Conservation (phyloP, 2,113 vertebrate genomes). For the Chaetodon auriga region DNA sequence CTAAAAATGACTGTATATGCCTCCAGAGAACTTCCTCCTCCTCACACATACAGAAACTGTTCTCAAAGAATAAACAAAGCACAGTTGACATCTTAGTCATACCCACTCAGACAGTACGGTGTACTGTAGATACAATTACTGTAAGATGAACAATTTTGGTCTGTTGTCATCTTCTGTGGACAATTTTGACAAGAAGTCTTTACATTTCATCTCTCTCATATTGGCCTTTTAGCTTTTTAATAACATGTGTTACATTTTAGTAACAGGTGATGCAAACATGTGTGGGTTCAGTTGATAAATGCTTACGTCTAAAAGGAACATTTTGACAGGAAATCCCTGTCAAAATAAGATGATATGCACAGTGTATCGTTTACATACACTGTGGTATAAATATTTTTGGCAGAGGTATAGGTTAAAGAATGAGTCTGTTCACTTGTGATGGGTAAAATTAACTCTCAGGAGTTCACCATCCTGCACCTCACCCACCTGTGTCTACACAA, state of each 20-base stretch:
- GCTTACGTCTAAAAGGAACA: neutral
- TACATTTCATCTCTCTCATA: neutral
- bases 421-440: slow-evolving; percentile 17
- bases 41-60: slow-evolving; percentile 45
- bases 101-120: slow-evolving; percentile 4
- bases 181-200: neutral
- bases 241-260: no score
- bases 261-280: neutral
- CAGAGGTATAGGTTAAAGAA: neutral
- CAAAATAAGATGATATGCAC: neutral
- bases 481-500: slow-evolving; percentile 6
- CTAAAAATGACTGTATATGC: slow-evolving; percentile 13
- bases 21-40: slow-evolving; percentile 21
- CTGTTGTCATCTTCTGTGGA: neutral
- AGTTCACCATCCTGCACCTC: slow-evolving; percentile 24
- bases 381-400: neutral
- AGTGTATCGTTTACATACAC: neutral
- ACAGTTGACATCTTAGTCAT: slow-evolving; percentile 21
- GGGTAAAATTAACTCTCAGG: neutral
- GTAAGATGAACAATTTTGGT: neutral
- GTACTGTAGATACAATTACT: neutral
- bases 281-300: slow-evolving; percentile 20
- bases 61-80: slow-evolving; percentile 21
- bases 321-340: slow-evolving; percentile 4
- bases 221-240: no score